These are phyloP conservation scores for Hypotaenidia okinawae DNA, from an alignment of 2,797 vertebrate genomes.

Conservation along the genomic window DNA sequence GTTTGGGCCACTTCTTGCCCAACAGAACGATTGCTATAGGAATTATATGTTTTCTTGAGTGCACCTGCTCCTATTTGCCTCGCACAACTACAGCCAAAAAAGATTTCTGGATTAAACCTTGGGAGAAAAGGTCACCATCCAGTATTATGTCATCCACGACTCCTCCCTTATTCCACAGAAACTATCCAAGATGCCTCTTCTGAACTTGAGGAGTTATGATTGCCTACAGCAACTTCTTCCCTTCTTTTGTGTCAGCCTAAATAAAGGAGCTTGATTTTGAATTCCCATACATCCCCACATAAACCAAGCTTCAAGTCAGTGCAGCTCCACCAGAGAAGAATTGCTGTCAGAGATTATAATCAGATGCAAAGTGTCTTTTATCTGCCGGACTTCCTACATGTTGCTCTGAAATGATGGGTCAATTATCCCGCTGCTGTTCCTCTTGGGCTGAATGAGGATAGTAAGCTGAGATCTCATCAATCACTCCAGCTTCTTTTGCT, in stretches of 20 bases:
- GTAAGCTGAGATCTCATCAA: conserved; percentile 44
- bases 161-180: background rate
- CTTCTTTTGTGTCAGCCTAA: background rate
- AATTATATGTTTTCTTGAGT: background rate
- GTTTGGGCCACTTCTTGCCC: background rate
- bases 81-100: background rate
- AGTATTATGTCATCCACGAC: background rate
- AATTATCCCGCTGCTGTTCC: background rate
- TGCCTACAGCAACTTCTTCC: background rate
- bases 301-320: background rate
- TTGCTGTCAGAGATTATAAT: background rate
- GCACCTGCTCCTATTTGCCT: background rate
- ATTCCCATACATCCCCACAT: background rate
- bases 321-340: background rate
- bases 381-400: background rate
- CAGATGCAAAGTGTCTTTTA: background rate
- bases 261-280: background rate
- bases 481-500: conserved; percentile 28
- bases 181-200: background rate
- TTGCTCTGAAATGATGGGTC: conserved; percentile 28
- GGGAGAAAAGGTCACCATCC: background rate
- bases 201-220: background rate
- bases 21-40: background rate
- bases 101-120: background rate
- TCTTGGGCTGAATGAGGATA: background rate